A percentile compares a stretch with the other conserved stretches of the same genome.
phyloP scores from a whole-genome alignment of 2,888 invertebrate genomes.

The Neoitamus cyanurus region DNA sequence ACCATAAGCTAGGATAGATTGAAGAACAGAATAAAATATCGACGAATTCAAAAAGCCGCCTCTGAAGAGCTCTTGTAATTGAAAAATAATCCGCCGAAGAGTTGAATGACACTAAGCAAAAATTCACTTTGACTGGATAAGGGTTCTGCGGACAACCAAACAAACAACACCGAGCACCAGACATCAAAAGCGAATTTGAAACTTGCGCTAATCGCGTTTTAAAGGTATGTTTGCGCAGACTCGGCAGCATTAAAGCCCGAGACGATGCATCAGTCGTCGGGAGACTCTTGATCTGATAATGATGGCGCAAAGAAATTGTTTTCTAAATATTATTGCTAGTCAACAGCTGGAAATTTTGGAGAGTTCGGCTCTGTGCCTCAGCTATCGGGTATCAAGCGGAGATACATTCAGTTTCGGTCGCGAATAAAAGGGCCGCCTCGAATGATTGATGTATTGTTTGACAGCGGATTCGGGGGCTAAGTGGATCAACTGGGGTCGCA shows the following conservation, averaged over 20 bases:
- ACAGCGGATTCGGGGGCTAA: constrained; percentile 22
- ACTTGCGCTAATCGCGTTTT: not conserved
- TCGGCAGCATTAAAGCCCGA: not conserved
- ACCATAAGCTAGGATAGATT: not conserved
- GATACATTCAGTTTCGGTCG: not conserved
- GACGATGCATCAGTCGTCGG: not conserved
- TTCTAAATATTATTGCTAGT: constrained; percentile 45
- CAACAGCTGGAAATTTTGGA: constrained; percentile 40
- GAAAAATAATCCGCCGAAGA: not conserved
- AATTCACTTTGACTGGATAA: constrained; percentile 7
- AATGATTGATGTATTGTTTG: constrained; percentile 22
- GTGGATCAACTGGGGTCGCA: constrained; percentile 17
- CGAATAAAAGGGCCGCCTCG: constrained; percentile 31
- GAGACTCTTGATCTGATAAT: constrained; percentile 28
- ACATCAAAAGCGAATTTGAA: constrained; percentile 20
- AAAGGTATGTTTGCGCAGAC: constrained; percentile 12
- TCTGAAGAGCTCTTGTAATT: not conserved
- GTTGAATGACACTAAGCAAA: constrained; percentile 16
- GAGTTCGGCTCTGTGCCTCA: not conserved
- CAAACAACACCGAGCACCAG: constrained; percentile 2
- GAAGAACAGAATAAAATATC: not conserved
- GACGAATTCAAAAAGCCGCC: not conserved
- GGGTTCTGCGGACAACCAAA: not conserved
- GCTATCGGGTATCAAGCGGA: not conserved
- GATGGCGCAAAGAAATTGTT: constrained; percentile 40